Percentiles rank a stretch among this genome's conserved stretches.
These are phyloP conservation scores for Pristionchus fissidentatus DNA, from an alignment of 2,888 invertebrate species.

Conservation along the genomic window DNA sequence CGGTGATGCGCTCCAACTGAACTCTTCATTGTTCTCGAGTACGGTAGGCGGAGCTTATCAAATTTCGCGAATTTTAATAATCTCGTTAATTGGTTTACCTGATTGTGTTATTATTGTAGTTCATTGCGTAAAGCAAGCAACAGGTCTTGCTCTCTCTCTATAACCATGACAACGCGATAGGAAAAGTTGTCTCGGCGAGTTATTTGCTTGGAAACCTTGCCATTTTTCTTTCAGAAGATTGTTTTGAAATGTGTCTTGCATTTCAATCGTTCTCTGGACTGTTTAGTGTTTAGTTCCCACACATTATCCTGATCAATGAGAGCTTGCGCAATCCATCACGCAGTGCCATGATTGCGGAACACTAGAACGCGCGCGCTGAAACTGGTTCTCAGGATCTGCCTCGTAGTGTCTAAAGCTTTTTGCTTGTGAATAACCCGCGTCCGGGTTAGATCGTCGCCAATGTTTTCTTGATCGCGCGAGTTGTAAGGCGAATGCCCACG, in stretches of 20 bases:
- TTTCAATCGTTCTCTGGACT: too few relatives aligned
- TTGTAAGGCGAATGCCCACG: too few relatives aligned
- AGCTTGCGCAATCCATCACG: not conserved
- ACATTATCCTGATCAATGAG: not conserved
- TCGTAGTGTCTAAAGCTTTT: conserved; percentile 14
- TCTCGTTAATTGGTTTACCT: too few relatives aligned
- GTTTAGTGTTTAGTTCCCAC: not conserved
- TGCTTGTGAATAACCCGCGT: not conserved
- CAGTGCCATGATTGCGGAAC: conserved; percentile 18
- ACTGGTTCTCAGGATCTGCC: conserved; percentile 29
- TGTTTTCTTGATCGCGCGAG: too few relatives aligned
- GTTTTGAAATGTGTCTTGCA: not conserved
- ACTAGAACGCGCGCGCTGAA: not conserved
- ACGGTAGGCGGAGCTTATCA: not conserved
- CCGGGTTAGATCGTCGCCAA: conserved; percentile 19
- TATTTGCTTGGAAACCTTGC: too few relatives aligned
- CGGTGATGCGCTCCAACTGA: not conserved
- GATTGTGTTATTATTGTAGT: too few relatives aligned
- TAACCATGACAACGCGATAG: too few relatives aligned
- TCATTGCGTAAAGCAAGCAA: too few relatives aligned
- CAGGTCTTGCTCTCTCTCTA: too few relatives aligned
- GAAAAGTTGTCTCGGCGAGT: too few relatives aligned
- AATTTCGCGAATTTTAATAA: conserved; percentile 16
- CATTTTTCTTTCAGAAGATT: not conserved
- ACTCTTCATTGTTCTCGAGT: too few relatives aligned